Percentiles rank a stretch among this genome's conserved stretches.
Evolutionary conservation across 1,140 invertebrate genomes (phyloP).

Genomic region (Drosophila nigrodunni): DNA sequence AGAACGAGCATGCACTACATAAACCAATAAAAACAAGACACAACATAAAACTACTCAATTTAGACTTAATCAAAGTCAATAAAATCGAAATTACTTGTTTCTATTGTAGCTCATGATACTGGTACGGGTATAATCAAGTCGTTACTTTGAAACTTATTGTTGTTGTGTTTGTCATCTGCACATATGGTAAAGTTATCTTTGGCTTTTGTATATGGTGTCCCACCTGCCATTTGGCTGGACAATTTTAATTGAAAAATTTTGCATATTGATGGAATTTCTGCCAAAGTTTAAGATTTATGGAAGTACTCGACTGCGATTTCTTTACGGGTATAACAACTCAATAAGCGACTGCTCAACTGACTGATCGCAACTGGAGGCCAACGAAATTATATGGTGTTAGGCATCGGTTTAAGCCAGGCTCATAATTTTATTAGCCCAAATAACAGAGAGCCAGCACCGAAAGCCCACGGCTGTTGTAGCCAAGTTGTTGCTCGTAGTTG

Average conservation of each 20-base stretch:
- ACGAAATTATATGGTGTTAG: conserved; percentile 74
- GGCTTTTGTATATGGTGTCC: conserved; percentile 56
- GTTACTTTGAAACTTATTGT: conserved; percentile 3
- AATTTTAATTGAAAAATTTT: conserved; percentile 84
- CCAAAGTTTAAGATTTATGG: conserved; percentile 60
- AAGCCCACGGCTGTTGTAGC: conserved; percentile 21
- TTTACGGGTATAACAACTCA: conserved; percentile 31
- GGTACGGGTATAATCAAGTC: conserved; percentile 12
- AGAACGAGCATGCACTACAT: conserved; percentile 8
- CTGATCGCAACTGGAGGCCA: conserved; percentile 46
- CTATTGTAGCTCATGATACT: background rate
- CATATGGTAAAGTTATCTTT: conserved; percentile 74
- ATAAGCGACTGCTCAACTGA: conserved; percentile 24
- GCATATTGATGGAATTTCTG: conserved; percentile 81
- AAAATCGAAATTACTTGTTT: background rate
- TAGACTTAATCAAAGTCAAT: background rate
- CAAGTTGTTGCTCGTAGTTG: conserved; percentile 8
- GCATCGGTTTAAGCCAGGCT: conserved; percentile 53
- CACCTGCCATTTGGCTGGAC: conserved; percentile 63
- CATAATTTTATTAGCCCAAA: conserved; percentile 77
- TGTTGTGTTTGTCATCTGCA: conserved; percentile 48
- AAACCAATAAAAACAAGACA: background rate
- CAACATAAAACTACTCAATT: background rate
- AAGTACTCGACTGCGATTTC: conserved; percentile 13
- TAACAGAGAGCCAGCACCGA: conserved; percentile 53